These are phyloP conservation scores for Karalla daura DNA, from an alignment of 2,797 vertebrate genomes.

Conservation along the genomic window DNA sequence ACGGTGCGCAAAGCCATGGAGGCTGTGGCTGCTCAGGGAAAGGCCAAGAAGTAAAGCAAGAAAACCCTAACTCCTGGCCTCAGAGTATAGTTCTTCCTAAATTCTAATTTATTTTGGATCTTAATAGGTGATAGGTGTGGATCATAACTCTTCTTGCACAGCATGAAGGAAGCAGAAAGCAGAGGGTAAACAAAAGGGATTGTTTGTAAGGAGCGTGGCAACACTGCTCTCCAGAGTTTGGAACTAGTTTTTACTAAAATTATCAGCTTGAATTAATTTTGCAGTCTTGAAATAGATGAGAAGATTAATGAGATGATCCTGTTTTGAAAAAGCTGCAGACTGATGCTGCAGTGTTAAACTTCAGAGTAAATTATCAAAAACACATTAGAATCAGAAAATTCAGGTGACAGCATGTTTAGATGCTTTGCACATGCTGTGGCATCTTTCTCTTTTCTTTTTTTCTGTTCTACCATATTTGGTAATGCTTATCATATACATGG, in stretches of 20 bases:
- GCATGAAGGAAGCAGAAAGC: neutral
- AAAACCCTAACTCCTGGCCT: conserved; percentile 32
- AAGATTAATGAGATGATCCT: too few species aligned
- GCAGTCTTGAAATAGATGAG: neutral
- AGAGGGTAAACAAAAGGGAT: conserved; percentile 10
- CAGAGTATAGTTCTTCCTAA: conserved; percentile 36
- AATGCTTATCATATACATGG: too few species aligned
- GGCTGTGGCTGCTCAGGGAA: conserved; percentile 93
- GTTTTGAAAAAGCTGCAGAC: neutral
- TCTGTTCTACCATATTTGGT: too few species aligned
- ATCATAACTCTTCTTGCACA: conserved; percentile 17
- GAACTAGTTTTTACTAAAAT: conserved; percentile 16
- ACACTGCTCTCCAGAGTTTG: conserved; percentile 57
- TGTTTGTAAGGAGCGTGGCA: neutral
- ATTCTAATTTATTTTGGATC: conserved; percentile 38
- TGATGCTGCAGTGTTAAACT: neutral
- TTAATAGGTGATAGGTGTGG: conserved; percentile 21
- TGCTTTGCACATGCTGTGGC: too few species aligned
- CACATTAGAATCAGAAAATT: too few species aligned
- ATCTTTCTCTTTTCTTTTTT: too few species aligned
- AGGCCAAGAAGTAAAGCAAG: conserved; percentile 88
- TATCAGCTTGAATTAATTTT: neutral
- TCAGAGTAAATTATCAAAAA: neutral
- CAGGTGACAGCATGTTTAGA: too few species aligned
- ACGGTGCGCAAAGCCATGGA: conserved; percentile 95